Evolutionary conservation across 2,113 vertebrate species (phyloP), one percentile per base, ranked within the genome.

Genomic region (Chaenocephalus aceratus): DNA sequence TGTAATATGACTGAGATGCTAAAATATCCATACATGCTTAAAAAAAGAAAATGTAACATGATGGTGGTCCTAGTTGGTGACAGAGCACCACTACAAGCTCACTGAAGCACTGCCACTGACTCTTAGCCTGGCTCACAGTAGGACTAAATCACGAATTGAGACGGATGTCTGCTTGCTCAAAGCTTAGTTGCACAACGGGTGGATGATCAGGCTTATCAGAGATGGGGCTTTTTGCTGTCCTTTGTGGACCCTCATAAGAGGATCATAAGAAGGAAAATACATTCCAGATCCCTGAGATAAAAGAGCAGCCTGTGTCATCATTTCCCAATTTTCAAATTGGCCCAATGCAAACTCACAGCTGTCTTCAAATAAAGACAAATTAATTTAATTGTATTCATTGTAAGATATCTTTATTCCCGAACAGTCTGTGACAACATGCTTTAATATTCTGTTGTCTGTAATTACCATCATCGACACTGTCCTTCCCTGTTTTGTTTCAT

Each of bases 131-230:
- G 10, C 58, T 68, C 54, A 58, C 59, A 46, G 69, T n/a, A 3
- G 65, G 66, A 57, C 44, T 36, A 34, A 69, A 77, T 54, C 57
- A n/a, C 26, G 46, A 36, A 15, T 6, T 48, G 14, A 79, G 41
- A 70, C n/a, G 23, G 63, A 75, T 74, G 81, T 71, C 81, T 80
- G 77, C 73, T 56, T 53, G 30, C 26, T 51, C 51, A 73, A 53
- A 67, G 58, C 54, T 72, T 61, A 75, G 18, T 13, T 69, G 18
- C 23, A 21, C 45, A 57, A 52, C 45, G 52, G 36, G 52, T 41
- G 36, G 71, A 48, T 60, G 45, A 10, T 44, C 53, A 45, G 44
- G 13, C 15, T 52, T 21, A 46, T 66, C 6, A n/a, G 6, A 16
- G 15, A 45, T 59, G 30, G 66, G 34, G 65, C 15, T 10, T 21